Base-by-base conservation (phyloP, 92 coral and sea anemone genomes). In the Bergia puertoricense region DNA sequence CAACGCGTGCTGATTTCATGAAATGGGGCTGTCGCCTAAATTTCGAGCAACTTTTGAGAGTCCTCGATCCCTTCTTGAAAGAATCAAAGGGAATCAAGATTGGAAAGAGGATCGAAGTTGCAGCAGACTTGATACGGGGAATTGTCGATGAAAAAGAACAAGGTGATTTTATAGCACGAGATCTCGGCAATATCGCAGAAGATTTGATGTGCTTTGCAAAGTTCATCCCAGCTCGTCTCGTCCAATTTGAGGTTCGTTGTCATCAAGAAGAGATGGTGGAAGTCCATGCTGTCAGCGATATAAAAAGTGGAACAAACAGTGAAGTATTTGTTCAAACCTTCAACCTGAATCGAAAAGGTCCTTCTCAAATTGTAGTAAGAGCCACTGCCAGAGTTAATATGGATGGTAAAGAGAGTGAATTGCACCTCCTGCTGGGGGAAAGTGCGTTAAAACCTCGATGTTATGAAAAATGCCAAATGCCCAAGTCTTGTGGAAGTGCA, bases 201-300 rank as follows among this genome's bases (percentile, higher is more conserved):
- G 38, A 41, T 38, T 18, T 81, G 50, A 39, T 65, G 67, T 59
- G 85, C 38, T 81, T 59, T 81, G 85, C 74, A 81, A 38, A 81
- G 74, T 81, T 59, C 37, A 39, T 41, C 38, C 85, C 85, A 38
- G 73, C 74, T 38, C 85, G 85, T 22, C 85, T 59, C 15, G 85
- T 81, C 13, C 85, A 81, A 11, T 81, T 81, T n/a, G 37, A 81
- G 6, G 42, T 65, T 59, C 45, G 74, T 42, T 81, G 85, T 68
- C 30, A 59, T 37, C 74, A 43, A 46, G 74, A 81, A 43, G 80
- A 20, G 30, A 9, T 72, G 42, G 80, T 76, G 37, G 57, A 76
- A 81, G 41, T 81, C 4, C 11, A 81, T 50, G 54, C 48, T 40
- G 72, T 37, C 15, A 46, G 51, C 16, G 56, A 40, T 38, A 39